Percentiles rank a stretch among this genome's conserved stretches.
Conservation (phyloP, 1,140 invertebrate species). For the Elymnias hypermnestra region DNA sequence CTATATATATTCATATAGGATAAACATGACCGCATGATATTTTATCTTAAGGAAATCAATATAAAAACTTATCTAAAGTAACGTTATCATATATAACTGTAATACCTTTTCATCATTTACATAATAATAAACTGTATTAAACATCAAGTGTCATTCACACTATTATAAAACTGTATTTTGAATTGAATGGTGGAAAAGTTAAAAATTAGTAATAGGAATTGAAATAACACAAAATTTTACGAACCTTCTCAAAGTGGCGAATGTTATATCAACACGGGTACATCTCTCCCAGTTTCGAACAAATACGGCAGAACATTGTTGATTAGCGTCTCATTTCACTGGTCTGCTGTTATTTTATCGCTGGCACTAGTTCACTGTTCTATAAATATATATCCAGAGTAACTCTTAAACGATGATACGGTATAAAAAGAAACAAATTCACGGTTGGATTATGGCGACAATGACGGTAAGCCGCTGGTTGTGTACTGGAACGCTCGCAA, state of each 20-base stretch:
- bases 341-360: conserved; percentile 19
- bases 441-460: conserved; percentile 46
- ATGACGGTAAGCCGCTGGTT: conserved; percentile 27
- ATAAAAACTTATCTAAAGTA: no score
- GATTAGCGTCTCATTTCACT: conserved; percentile 49
- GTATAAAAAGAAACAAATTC: conserved; percentile 45
- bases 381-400: conserved; percentile 28
- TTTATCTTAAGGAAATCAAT: no score
- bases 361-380: conserved; percentile 47
- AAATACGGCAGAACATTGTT: conserved; percentile 39
- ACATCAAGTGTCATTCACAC: no score
- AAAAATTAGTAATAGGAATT: no score
- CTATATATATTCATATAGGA: no score
- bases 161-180: no score
- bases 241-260: conserved; percentile 11
- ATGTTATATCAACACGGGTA: conserved; percentile 15
- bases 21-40: no score
- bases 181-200: no score
- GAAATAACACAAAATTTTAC: conserved; percentile 10
- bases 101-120: no score
- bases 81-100: no score
- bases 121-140: no score
- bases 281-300: conserved; percentile 22
- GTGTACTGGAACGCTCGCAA: conserved; percentile 14
- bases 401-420: conserved; percentile 29